Conservation (phyloP, 2,113 vertebrate species). For the Equus quagga region DNA sequence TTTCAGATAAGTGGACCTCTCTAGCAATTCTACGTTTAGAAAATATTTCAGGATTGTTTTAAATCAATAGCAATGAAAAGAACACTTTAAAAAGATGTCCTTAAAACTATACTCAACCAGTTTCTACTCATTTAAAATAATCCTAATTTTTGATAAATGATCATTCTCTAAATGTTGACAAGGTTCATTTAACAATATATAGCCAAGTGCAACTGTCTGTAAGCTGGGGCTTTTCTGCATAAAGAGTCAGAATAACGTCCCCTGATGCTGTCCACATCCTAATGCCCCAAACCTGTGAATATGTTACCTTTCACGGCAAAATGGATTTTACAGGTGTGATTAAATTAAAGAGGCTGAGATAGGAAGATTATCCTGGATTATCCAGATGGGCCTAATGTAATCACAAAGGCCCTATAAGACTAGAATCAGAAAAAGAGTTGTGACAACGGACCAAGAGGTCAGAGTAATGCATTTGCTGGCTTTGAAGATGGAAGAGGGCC, state of each 20-base stretch:
- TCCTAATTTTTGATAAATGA: background rate
- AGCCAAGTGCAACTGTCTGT: background rate
- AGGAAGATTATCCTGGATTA: background rate
- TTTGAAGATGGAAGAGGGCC: background rate
- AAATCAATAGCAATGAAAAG: background rate
- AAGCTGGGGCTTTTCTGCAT: background rate
- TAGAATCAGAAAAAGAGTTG: background rate
- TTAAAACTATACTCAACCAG: background rate
- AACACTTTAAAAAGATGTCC: background rate
- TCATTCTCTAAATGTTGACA: background rate
- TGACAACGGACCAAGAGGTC: background rate
- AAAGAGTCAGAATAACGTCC: background rate
- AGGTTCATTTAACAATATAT: background rate
- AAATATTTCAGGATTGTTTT: background rate
- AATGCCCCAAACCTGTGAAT: background rate
- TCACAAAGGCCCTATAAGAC: background rate
- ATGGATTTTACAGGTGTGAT: background rate
- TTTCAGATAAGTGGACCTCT: background rate
- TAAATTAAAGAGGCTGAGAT: no score
- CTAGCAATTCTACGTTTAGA: background rate
- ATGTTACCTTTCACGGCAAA: background rate
- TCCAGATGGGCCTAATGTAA: background rate
- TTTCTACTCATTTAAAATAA: background rate
- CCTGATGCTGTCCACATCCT: background rate
- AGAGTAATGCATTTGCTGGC: background rate